Base-by-base conservation (phyloP, 2,113 vertebrate species). In the Rhadina sibilatrix region DNA sequence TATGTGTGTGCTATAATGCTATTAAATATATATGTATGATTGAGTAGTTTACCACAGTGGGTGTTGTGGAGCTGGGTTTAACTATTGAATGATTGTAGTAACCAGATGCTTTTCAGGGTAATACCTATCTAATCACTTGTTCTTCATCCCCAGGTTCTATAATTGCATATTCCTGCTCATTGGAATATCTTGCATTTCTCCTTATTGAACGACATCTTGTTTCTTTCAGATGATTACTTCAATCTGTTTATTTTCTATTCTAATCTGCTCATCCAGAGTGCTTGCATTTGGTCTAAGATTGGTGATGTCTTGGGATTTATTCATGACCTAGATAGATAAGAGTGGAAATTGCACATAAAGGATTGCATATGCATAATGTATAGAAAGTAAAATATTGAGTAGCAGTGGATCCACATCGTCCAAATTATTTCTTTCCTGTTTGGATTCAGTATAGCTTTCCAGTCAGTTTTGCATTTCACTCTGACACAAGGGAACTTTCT, bases 171-270 rank as follows among this genome's bases (percentile, higher is more conserved):
- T 96, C 10, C 54, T 83, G 10, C 18, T 64, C 52, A 47, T n/a
- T 75, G 30, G 46, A 65, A 23, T 74, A 21, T 65, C 37, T 81
- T 77, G 47, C 3, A 38, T 75, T 95, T 91, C 33, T 70, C 30
- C 37, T 64, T 56, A 3, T 11, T 87, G 56, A 94, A 74, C 59
- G 33, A 15, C 30, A 52, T 82, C 44, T 68, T 68, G 11, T 56
- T 84, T 89, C 64, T 89, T 93, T 89, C 42, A 56, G 69, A 35
- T 82, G 14, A 68, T 94, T 78, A n/a, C 33, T 84, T 87, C 52
- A 52, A 1, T 89, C 50, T 88, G 49, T 82, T 95, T 92, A n/a
- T 85, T 94, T 92, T 87, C 50, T 70, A n/a, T 84, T 84, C 35
- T 75, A 11, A 91, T 54, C 47, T 82, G 13, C 61, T 89, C 27